Evolutionary conservation across 2,113 vertebrate species (phyloP).

Genomic region (Carlito syrichta): DNA sequence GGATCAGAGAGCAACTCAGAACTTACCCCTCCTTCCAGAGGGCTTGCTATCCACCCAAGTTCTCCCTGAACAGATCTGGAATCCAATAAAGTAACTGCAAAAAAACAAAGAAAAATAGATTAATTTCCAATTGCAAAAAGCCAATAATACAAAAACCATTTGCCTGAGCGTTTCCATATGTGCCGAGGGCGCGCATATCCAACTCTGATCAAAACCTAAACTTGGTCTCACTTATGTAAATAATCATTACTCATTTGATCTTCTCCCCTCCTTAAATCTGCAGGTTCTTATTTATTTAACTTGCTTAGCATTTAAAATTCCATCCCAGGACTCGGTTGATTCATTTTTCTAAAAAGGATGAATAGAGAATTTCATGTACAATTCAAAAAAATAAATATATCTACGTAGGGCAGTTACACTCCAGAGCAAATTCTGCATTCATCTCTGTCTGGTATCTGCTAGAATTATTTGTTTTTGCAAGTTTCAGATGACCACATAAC

Average conservation of each 20-base stretch:
- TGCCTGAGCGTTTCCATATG: constrained; percentile 77
- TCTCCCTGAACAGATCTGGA: constrained; percentile 97
- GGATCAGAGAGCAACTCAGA: constrained; percentile 70
- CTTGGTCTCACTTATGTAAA: constrained; percentile 62
- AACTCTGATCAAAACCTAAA: constrained; percentile 63
- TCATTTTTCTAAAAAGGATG: constrained; percentile 61
- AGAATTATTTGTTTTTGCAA: constrained; percentile 63
- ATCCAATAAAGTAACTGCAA: constrained; percentile 96
- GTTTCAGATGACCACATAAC: constrained; percentile 65
- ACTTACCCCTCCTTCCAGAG: constrained; percentile 99
- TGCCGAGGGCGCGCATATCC: constrained; percentile 35
- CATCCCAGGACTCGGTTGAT: constrained; percentile 44
- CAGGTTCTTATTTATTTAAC: constrained; percentile 75
- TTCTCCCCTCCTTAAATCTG: constrained; percentile 17
- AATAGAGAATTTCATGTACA: constrained; percentile 63
- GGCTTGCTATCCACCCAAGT: constrained; percentile 97
- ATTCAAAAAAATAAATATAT: constrained; percentile 65
- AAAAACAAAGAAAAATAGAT: constrained; percentile 76
- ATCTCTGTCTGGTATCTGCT: constrained; percentile 55
- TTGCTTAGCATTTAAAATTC: constrained; percentile 76
- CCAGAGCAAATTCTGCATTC: constrained; percentile 48
- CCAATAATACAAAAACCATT: constrained; percentile 68
- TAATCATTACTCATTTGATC: constrained; percentile 59
- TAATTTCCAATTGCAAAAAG: constrained; percentile 78
- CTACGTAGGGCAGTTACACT: constrained; percentile 29